Conservation (phyloP, 2,797 vertebrate genomes). For the Clarias platycephalus region DNA sequence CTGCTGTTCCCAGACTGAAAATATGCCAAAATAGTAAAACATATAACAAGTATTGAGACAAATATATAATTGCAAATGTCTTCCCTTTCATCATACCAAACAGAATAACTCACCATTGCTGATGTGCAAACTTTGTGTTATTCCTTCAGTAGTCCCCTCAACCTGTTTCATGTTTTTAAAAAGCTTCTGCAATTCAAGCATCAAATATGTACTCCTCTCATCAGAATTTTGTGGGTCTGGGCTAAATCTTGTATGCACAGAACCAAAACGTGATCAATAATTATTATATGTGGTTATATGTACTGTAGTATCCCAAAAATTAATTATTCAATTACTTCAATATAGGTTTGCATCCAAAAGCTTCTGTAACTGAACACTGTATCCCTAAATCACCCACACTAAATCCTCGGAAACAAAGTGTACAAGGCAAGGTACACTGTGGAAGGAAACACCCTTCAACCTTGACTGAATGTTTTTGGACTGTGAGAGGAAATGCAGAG, state of each 20-base stretch:
- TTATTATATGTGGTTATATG: no score
- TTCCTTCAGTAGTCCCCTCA: constrained; percentile 6
- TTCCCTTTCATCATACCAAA: constrained; percentile 28
- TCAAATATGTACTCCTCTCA: constrained; percentile 25
- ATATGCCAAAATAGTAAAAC: neutral
- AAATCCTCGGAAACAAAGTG: no score
- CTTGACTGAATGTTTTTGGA: no score
- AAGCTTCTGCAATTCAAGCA: constrained; percentile 48
- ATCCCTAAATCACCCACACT: no score
- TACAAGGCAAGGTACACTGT: no score
- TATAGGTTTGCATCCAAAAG: neutral
- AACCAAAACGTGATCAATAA: neutral
- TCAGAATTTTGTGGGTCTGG: neutral
- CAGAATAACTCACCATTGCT: constrained; percentile 50
- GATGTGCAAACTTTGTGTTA: constrained; percentile 62
- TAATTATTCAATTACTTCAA: neutral
- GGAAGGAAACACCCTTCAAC: no score
- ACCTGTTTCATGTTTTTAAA: constrained; percentile 52
- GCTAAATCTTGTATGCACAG: neutral
- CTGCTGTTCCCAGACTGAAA: constrained; percentile 61
- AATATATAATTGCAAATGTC: constrained; percentile 59
- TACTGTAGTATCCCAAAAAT: neutral
- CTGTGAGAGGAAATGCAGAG: no score
- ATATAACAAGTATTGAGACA: neutral
- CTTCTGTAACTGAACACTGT: neutral